These are phyloP conservation scores for Julus scandinavius DNA, from an alignment of 2,888 invertebrate genomes.

Conservation along the genomic window DNA sequence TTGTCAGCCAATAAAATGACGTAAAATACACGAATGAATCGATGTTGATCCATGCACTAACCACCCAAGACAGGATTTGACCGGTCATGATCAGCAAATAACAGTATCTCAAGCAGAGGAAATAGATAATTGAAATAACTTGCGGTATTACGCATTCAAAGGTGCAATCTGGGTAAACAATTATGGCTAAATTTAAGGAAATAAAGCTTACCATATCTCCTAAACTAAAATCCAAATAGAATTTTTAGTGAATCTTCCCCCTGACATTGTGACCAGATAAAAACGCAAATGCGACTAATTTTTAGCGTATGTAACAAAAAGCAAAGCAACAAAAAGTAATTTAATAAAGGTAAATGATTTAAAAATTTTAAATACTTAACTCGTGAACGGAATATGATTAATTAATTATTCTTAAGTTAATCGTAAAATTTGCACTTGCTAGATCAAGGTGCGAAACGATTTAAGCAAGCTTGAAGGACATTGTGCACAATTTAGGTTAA, in stretches of 20 bases:
- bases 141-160: background rate
- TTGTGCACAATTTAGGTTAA: no score
- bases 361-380: background rate
- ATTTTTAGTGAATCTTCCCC: constrained; percentile 38
- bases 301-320: background rate
- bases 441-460: background rate
- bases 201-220: constrained; percentile 42
- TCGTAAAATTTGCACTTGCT: background rate
- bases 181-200: background rate
- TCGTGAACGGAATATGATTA: background rate
- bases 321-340: background rate
- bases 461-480: no score
- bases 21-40: background rate
- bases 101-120: background rate
- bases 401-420: background rate
- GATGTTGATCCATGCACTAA: background rate
- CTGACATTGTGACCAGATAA: constrained; percentile 31
- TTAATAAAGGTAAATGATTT: background rate
- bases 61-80: background rate
- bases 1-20: background rate
- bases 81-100: background rate
- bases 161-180: background rate
- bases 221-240: constrained; percentile 6
- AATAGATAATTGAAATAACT: background rate
- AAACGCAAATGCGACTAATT: background rate